Evolutionary conservation across 2,888 invertebrate genomes (phyloP).

Genomic region (Euphydryas editha): DNA sequence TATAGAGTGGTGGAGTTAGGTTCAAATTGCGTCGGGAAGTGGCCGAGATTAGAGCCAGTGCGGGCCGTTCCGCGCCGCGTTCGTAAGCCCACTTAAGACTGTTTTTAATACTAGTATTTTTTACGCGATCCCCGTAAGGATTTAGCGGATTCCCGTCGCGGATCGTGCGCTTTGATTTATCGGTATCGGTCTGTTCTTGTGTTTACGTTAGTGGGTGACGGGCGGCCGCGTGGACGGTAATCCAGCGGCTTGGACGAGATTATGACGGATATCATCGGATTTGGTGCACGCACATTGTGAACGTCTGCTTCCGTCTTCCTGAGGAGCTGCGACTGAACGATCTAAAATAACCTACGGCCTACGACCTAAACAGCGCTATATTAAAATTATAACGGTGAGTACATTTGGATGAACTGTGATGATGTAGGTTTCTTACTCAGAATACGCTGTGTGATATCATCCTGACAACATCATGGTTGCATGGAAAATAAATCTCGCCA

Average conservation of each 20-base stretch:
- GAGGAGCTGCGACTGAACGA: constrained; percentile 37
- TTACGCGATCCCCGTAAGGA: constrained; percentile 84
- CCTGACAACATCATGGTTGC: too few species aligned
- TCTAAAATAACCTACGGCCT: constrained; percentile 9
- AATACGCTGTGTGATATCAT: too few species aligned
- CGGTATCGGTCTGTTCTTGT: constrained; percentile 80
- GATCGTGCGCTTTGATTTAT: constrained; percentile 83
- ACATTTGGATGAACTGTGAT: background rate
- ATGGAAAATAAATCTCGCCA: too few species aligned
- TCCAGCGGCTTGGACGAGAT: constrained; percentile 79
- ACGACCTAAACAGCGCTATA: constrained; percentile 16
- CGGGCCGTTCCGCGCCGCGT: constrained; percentile 86
- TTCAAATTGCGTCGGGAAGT: constrained; percentile 90
- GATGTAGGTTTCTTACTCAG: too few species aligned
- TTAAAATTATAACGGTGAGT: constrained; percentile 13
- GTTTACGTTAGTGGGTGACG: constrained; percentile 79
- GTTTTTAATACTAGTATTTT: constrained; percentile 89
- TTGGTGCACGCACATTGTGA: constrained; percentile 72
- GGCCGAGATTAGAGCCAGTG: constrained; percentile 88
- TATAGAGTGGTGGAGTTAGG: constrained; percentile 90
- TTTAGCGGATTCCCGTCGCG: constrained; percentile 81
- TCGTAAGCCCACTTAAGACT: constrained; percentile 88
- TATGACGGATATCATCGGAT: constrained; percentile 80
- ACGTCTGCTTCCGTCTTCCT: constrained; percentile 55
- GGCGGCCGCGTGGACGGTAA: constrained; percentile 72